Evolutionary conservation across 2,113 vertebrate genomes (phyloP), one percentile per base, ranked within the genome.

Genomic region (Passer domesticus): DNA sequence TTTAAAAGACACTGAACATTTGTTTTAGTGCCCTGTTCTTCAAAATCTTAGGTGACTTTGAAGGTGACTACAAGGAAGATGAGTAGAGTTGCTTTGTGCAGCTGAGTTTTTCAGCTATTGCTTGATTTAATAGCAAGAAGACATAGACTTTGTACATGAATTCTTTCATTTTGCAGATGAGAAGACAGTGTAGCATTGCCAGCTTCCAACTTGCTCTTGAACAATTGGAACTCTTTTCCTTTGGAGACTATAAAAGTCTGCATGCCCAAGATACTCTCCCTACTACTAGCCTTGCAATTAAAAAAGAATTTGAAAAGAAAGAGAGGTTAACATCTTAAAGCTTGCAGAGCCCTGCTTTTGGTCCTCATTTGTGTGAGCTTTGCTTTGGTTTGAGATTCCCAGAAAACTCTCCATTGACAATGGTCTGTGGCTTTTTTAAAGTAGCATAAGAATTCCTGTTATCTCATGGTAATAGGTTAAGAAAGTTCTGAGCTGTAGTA

Each of bases 1-100:
- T 92, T 95, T 90, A 79, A 95, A 91, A 90, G 93, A 95, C 87
- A 86, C 27, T 67, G 87, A 95, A 85, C 94, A 92, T 95, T 96
- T 87, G 85, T 96, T 92, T 94, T 92, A 81, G 47, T 88, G 90
- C 75, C 72, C 79, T 70, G 70, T 90, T 85, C 84, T 95, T 95
- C 89, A 92, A 91, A 95, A 86, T 88, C 78, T 23, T 85, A 22
- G 30, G 75, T 93, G 75, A 93, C 87, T 95, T 90, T 95, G 91
- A 95, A 96, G 94, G 90, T 95, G 91, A 95, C 77, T 92, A 67
- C 84, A 90, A 74, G 90, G 67, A 87, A 92, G 75, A 92, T 86
- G 82, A 90, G 84, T 58, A 80, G 78, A 85, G 43, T 43, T 88
- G 33, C 91, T 90, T 93, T 5, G 5, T 47, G 68, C 55, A 63